phyloP scores from a whole-genome alignment of 2,797 vertebrate genomes.

The Mormyrus proboscirostris region DNA sequence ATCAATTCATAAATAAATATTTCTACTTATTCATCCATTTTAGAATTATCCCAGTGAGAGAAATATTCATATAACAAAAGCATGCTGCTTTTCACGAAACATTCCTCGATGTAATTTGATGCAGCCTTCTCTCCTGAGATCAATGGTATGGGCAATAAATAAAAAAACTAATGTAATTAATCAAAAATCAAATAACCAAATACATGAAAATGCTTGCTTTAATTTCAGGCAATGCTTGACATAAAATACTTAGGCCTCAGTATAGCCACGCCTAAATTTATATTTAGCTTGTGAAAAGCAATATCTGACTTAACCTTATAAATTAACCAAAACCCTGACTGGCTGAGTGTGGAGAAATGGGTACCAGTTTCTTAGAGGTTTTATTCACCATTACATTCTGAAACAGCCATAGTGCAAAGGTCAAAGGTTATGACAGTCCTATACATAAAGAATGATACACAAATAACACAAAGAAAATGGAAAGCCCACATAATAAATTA shows the following conservation, averaged over 20 bases:
- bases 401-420: neutral
- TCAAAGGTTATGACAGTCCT: neutral
- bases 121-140: neutral
- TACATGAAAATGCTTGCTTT: constrained; percentile 5
- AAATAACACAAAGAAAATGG: neutral
- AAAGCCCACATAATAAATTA: neutral
- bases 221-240: neutral
- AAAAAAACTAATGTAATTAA: neutral
- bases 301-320: neutral
- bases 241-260: neutral
- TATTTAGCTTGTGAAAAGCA: neutral
- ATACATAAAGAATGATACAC: neutral
- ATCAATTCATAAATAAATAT: neutral
- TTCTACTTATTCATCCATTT: neutral
- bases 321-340: neutral
- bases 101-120: neutral
- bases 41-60: neutral
- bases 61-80: neutral
- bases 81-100: neutral
- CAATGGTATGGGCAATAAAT: constrained; percentile 5
- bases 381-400: neutral
- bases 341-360: neutral
- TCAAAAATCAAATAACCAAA: neutral
- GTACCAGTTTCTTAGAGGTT: neutral
- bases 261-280: neutral